These are phyloP conservation scores for Prinia subflava DNA, from an alignment of 2,113 vertebrate species.

Conservation along the genomic window DNA sequence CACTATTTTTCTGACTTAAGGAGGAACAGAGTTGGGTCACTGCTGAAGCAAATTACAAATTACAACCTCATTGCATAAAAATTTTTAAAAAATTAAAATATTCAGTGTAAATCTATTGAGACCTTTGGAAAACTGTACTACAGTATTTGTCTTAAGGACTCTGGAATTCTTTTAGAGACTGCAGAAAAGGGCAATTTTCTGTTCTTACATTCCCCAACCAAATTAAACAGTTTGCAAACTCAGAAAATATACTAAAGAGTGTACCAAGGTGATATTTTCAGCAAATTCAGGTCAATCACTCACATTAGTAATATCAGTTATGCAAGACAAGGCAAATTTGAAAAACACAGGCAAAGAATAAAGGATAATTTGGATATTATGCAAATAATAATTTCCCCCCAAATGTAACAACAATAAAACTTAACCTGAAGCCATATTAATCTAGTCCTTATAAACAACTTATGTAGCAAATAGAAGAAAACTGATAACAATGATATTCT, in stretches of 20 bases:
- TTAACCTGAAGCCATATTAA: not conserved
- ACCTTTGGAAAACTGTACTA: not conserved
- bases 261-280: not conserved
- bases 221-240: not conserved
- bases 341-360: not conserved
- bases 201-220: not conserved
- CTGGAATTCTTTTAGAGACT: not conserved
- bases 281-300: not conserved
- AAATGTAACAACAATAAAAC: not conserved
- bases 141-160: not conserved
- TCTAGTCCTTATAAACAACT: not conserved
- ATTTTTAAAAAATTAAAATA: not conserved
- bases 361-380: not conserved
- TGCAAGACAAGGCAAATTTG: not conserved
- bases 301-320: not conserved
- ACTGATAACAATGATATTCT: not conserved
- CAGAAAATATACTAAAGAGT: not conserved
- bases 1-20: not conserved
- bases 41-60: not conserved
- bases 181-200: not conserved
- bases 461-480: not conserved
- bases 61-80: not conserved
- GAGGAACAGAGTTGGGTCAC: not conserved
- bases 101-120: not conserved
- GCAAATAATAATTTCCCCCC: not conserved